phyloP scores from a whole-genome alignment of 2,888 invertebrate genomes.

The Drymonia ruficornis region DNA sequence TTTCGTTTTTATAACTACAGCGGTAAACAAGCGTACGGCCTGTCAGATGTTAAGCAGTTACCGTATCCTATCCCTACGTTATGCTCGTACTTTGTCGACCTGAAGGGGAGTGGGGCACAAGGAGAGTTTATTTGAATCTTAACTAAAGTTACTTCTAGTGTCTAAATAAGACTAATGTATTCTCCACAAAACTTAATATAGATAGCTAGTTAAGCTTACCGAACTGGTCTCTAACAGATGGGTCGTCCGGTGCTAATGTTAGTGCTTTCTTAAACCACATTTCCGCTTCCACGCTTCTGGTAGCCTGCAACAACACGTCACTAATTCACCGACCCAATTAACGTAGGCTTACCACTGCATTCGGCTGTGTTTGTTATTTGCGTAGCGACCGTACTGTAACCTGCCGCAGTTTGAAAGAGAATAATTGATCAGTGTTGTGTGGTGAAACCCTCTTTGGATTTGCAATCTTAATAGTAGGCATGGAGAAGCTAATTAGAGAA shows the following conservation, averaged over 20 bases:
- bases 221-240: conserved; percentile 94
- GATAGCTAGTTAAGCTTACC: conserved; percentile 87
- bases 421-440: conserved; percentile 26
- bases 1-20: too few species aligned
- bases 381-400: neutral
- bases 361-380: conserved; percentile 1
- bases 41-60: too few species aligned
- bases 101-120: too few species aligned
- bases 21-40: too few species aligned
- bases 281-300: conserved; percentile 93
- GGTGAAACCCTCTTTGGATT: neutral
- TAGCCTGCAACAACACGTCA: conserved; percentile 85
- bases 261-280: conserved; percentile 95
- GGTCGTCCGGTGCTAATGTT: conserved; percentile 92
- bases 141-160: too few species aligned
- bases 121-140: too few species aligned
- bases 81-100: too few species aligned
- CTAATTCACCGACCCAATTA: conserved; percentile 6
- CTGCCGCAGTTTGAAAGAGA: conserved; percentile 15
- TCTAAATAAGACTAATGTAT: too few species aligned
- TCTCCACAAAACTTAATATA: too few species aligned
- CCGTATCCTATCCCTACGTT: too few species aligned
- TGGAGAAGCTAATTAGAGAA: too few species aligned
- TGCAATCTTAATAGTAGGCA: neutral
- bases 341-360: conserved; percentile 4